Evolutionary conservation across 2,797 vertebrate genomes (phyloP), one percentile per base, ranked within the genome.

Genomic region (Distichodus sexfasciatus): DNA sequence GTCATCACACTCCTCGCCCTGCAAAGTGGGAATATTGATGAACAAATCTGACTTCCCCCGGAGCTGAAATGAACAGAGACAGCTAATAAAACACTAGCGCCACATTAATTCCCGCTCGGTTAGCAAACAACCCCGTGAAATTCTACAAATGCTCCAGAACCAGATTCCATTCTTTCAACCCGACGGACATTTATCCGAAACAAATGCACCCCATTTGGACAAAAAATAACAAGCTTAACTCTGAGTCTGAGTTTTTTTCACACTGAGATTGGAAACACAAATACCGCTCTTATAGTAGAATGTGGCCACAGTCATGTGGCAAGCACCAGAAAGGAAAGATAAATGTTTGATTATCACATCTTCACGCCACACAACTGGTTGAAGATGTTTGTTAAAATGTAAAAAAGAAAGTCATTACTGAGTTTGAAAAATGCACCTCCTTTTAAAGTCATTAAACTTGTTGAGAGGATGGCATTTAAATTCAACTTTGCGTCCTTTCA

Each of bases 11-110:
- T 26, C 38, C 54, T 35, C 38, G 17, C 33, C 36, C 15, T 19
- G 21, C 33, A 38, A 40, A 58, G 55, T 58, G 23, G 55, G 15
- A 38, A 43, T 55, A 74, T 67, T 41, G 58, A 63, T 63, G 11
- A 24, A 35, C 57, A 63, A 47, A 15, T 24, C 51, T 50, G 38
- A 61, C 21, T 61, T 61, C 47, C 46, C 55, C 38, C 53, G 17
- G 58, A 10, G 17, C 23, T 46, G 10, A 38, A 26, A 40, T 24
- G 48, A 66, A 43, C 33, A 2, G 48, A 59, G 21, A 33, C 12
- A 38, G 33, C 33, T 57, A 43, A 43, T 43, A 57, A 38, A 33
- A 58, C 55, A n/a, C 55, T 40, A 38, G 54, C 11, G 21, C 21
- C 19, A 31, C 14, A 19, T 12, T 24, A 54, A 6, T 0, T 3